phyloP scores from a whole-genome alignment of 2,113 vertebrate genomes.

The Eubucco bourcierii region DNA sequence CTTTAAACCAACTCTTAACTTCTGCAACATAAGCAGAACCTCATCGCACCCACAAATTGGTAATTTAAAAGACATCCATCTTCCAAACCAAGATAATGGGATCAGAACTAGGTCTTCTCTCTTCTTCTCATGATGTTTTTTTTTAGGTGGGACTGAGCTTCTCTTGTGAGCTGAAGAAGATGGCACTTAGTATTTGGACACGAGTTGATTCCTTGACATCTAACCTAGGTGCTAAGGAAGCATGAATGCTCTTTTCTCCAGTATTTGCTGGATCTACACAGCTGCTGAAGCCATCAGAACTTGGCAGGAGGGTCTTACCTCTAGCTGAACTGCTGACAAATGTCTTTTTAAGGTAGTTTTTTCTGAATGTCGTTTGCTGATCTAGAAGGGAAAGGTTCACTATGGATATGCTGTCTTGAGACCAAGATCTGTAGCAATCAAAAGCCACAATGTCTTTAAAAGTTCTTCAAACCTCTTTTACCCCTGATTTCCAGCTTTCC shows the following conservation, averaged over 20 bases:
- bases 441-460: background rate
- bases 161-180: background rate
- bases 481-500: background rate
- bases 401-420: background rate
- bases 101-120: background rate
- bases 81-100: accelerated
- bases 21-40: background rate
- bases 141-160: background rate
- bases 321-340: background rate
- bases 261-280: background rate
- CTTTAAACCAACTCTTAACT: background rate
- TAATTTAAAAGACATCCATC: background rate
- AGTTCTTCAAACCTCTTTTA: background rate
- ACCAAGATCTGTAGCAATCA: background rate
- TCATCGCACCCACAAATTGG: background rate
- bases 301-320: background rate
- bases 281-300: background rate
- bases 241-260: background rate
- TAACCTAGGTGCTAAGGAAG: background rate
- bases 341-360: background rate
- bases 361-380: background rate
- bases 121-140: background rate
- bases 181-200: background rate
- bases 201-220: background rate
- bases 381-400: background rate